These are phyloP conservation scores for Delichon dasypus DNA, from an alignment of 2,797 vertebrate species.

Conservation along the genomic window DNA sequence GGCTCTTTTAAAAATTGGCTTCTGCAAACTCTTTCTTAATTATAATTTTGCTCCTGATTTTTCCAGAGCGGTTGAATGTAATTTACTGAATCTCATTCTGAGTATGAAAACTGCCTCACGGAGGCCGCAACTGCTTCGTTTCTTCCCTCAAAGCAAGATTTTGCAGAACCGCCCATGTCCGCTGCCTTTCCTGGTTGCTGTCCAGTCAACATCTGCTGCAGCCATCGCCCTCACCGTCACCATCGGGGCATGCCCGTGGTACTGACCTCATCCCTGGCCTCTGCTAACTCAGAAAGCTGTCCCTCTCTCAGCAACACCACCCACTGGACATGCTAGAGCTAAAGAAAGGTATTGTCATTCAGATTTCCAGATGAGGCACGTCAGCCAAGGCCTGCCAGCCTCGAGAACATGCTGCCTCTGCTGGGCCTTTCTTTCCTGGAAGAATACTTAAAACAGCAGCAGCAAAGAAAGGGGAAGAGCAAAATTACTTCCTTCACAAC, in stretches of 20 bases:
- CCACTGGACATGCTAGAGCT: neutral
- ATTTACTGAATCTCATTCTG: neutral
- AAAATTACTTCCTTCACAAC: neutral
- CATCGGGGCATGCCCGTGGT: fast-evolving
- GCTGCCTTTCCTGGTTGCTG: neutral
- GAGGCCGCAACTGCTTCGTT: neutral
- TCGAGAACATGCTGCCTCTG: neutral
- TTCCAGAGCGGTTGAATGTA: neutral
- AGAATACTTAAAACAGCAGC: neutral
- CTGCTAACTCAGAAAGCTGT: neutral
- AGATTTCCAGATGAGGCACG: neutral
- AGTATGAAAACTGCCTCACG: neutral
- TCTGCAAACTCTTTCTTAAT: neutral
- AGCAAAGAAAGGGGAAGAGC: neutral
- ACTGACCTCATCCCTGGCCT: neutral
- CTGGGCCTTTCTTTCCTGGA: neutral
- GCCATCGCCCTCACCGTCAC: fast-evolving
- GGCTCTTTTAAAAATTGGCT: neutral
- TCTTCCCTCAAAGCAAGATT: neutral
- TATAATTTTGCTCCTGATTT: neutral
- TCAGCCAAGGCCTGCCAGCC: neutral
- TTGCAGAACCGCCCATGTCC: fast-evolving
- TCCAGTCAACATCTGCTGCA: neutral
- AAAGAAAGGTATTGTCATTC: neutral
- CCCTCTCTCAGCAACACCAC: neutral